Evolutionary conservation across 2,113 vertebrate genomes (phyloP).

Genomic region (Scomber japonicus): DNA sequence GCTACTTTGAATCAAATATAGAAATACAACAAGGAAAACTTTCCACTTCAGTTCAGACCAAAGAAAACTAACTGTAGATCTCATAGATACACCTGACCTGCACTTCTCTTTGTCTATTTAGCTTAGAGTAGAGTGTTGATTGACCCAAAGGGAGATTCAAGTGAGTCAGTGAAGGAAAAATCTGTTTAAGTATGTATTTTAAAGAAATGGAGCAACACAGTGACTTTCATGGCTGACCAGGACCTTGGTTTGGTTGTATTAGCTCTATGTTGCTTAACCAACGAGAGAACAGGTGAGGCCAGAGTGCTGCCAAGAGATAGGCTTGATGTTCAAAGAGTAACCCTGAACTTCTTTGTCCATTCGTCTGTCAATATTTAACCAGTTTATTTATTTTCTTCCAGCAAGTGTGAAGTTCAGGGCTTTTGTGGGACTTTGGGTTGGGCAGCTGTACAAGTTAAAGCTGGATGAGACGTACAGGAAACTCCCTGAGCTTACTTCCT

Average conservation of each 20-base stretch:
- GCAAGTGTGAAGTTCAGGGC: constrained; percentile 60
- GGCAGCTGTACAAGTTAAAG: constrained; percentile 19
- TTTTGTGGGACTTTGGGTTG: background rate
- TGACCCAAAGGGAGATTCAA: background rate
- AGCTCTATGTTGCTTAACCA: constrained; percentile 52
- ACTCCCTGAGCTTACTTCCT: constrained; percentile 74
- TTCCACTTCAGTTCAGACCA: background rate
- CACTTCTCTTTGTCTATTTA: background rate
- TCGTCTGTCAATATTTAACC: constrained; percentile 80
- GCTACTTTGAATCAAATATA: background rate
- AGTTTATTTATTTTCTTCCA: constrained; percentile 17
- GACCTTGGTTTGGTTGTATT: constrained; percentile 8
- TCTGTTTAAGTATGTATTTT: constrained; percentile 8
- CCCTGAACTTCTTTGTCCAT: constrained; percentile 39
- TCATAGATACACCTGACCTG: background rate
- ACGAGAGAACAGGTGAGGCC: constrained; percentile 72
- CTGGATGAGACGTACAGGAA: constrained; percentile 67
- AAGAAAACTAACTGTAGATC: background rate
- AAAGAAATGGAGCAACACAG: constrained; percentile 14
- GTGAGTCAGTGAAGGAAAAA: background rate
- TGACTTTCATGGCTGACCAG: background rate
- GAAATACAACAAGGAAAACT: background rate
- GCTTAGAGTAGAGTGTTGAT: background rate
- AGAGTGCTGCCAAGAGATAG: constrained; percentile 64
- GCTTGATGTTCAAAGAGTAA: constrained; percentile 71